Evolutionary conservation across 1,140 invertebrate species (phyloP).

Genomic region (Dolichoris vasculosae): DNA sequence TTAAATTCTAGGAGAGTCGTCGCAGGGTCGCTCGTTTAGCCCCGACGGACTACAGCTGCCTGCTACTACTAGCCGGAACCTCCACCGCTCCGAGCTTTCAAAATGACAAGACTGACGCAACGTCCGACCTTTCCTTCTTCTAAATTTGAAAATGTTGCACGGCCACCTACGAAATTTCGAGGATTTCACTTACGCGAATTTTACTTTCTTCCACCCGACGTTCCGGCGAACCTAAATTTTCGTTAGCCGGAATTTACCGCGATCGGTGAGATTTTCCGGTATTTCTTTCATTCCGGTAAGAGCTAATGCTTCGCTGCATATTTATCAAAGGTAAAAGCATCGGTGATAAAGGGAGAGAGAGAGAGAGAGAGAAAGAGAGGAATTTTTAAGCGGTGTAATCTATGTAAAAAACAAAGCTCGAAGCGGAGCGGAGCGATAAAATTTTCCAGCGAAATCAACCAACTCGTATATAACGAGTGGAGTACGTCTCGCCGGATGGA

Average conservation of each 20-base stretch:
- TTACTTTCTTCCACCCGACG: background rate
- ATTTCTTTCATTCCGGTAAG: background rate
- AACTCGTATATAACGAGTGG: conserved; percentile 3
- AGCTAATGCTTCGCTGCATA: no score
- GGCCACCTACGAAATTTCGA: background rate
- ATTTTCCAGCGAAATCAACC: conserved; percentile 34
- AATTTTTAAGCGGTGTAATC: background rate
- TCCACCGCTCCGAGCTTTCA: conserved; percentile 58
- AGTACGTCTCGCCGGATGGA: background rate
- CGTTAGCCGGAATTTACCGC: background rate
- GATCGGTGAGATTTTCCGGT: background rate
- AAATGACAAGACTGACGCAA: conserved; percentile 59
- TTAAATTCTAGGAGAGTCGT: conserved; percentile 62
- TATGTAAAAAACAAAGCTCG: background rate
- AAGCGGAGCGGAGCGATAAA: background rate
- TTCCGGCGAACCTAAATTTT: no score
- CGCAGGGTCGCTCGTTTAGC: conserved; percentile 54
- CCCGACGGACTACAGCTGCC: conserved; percentile 57
- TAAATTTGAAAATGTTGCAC: conserved; percentile 24
- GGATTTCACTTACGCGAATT: background rate
- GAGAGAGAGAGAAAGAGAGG: no score
- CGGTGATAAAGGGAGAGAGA: background rate
- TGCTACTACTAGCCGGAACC: conserved; percentile 25
- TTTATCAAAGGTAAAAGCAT: no score
- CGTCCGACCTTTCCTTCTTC: conserved; percentile 31